phyloP scores from a whole-genome alignment of 2,888 invertebrate species.

The Siphlonurus alternatus region DNA sequence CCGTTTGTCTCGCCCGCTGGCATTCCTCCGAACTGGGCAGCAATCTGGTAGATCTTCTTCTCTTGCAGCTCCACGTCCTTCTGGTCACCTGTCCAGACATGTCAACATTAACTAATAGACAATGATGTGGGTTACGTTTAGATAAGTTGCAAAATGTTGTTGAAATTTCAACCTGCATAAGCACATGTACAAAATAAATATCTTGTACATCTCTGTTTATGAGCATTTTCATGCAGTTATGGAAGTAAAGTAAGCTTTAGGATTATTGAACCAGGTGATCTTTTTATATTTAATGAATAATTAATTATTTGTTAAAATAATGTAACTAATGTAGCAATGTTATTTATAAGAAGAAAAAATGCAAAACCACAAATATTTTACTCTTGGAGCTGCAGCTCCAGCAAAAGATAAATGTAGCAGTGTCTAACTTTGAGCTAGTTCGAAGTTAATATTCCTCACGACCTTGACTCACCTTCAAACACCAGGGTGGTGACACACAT shows the following conservation, averaged over 20 bases:
- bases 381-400: too few relatives aligned
- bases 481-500: slow-evolving; percentile 87
- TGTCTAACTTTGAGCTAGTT: too few relatives aligned
- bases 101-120: neutral
- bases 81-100: slow-evolving; percentile 30
- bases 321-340: too few relatives aligned
- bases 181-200: neutral
- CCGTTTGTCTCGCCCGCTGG: slow-evolving; percentile 90
- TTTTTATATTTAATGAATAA: too few relatives aligned
- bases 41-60: slow-evolving; percentile 61
- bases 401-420: too few relatives aligned
- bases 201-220: neutral
- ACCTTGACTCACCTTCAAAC: slow-evolving; percentile 53
- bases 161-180: neutral
- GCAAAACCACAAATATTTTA: too few relatives aligned
- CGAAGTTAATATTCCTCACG: too few relatives aligned
- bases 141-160: slow-evolving; percentile 1
- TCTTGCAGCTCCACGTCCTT: slow-evolving; percentile 61
- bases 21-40: slow-evolving; percentile 57
- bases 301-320: too few relatives aligned
- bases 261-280: too few relatives aligned
- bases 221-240: too few relatives aligned
- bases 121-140: neutral
- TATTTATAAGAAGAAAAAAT: too few relatives aligned
- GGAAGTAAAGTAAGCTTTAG: too few relatives aligned